Evolutionary conservation across 1,140 invertebrate genomes (phyloP).

Genomic region (Aphidius gifuensis): DNA sequence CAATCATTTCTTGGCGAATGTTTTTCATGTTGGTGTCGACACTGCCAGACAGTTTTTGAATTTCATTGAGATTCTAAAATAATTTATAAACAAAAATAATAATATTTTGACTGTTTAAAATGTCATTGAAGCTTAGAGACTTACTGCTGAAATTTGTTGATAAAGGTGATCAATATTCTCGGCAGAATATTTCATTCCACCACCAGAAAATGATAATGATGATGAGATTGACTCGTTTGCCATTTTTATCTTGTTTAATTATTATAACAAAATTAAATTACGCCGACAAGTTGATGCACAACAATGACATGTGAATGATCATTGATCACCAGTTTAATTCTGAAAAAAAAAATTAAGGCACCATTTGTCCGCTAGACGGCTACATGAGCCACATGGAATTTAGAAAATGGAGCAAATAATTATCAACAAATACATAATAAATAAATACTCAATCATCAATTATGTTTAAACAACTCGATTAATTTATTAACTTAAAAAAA

Average conservation of each 20-base stretch:
- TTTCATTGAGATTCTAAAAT: slow-evolving; percentile 6
- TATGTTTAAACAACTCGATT: no score
- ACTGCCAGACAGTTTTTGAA: slow-evolving; percentile 1
- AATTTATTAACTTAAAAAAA: no score
- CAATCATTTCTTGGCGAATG: background rate
- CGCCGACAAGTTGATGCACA: no score
- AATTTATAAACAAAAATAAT: background rate
- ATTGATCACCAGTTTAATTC: no score
- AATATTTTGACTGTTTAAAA: background rate
- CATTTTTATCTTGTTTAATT: background rate
- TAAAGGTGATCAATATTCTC: slow-evolving; percentile 13
- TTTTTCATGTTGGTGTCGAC: slow-evolving; percentile 7
- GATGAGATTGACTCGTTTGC: slow-evolving; percentile 9
- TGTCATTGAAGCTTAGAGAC: background rate
- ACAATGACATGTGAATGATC: no score
- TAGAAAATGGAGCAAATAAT: no score
- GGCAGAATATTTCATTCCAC: slow-evolving; percentile 3
- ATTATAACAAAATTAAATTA: no score
- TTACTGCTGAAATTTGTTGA: slow-evolving; percentile 12
- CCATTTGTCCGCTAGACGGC: no score
- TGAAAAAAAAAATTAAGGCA: no score
- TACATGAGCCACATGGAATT: no score
- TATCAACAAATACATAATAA: no score
- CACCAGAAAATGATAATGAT: slow-evolving; percentile 1
- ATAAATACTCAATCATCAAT: no score